Percentiles rank a stretch among this genome's conserved stretches.
phyloP scores from a whole-genome alignment of 2,797 vertebrate genomes.

The Pipistrellus pipistrellus region DNA sequence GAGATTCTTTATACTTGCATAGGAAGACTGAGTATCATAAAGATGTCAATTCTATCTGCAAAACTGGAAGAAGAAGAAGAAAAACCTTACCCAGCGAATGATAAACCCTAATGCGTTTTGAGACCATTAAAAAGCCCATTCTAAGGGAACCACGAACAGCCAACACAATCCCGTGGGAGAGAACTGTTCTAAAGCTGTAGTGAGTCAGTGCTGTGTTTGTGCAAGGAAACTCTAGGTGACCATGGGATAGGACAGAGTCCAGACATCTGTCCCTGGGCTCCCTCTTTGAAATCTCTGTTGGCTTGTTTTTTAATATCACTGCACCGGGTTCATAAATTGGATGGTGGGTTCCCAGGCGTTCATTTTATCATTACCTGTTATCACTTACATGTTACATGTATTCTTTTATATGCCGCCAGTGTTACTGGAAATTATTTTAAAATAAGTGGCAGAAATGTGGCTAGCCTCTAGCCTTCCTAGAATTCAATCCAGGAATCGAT shows the following conservation, averaged over 20 bases:
- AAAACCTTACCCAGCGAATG: not conserved
- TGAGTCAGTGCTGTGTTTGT: not conserved
- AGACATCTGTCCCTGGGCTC: not conserved
- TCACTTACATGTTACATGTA: not conserved
- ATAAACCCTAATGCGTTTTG: not conserved
- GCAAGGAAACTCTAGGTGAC: not conserved
- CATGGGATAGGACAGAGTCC: not conserved
- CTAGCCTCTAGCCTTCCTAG: not conserved
- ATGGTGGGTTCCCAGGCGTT: not conserved
- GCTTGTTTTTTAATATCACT: not conserved
- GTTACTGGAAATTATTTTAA: not conserved
- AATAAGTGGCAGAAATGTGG: not conserved
- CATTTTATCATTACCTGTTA: not conserved
- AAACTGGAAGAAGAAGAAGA: not conserved
- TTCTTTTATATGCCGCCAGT: not conserved
- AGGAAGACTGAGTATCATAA: not conserved
- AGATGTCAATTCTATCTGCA: not conserved
- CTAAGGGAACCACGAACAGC: not conserved
- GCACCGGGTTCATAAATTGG: not conserved
- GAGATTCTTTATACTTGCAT: not conserved
- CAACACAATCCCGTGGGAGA: not conserved
- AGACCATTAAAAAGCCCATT: slow-evolving; percentile 5
- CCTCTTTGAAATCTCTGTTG: not conserved
- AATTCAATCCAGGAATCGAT: not conserved
- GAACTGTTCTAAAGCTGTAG: not conserved